phyloP scores from a whole-genome alignment of 2,888 invertebrate species.

The Acleris cristana region DNA sequence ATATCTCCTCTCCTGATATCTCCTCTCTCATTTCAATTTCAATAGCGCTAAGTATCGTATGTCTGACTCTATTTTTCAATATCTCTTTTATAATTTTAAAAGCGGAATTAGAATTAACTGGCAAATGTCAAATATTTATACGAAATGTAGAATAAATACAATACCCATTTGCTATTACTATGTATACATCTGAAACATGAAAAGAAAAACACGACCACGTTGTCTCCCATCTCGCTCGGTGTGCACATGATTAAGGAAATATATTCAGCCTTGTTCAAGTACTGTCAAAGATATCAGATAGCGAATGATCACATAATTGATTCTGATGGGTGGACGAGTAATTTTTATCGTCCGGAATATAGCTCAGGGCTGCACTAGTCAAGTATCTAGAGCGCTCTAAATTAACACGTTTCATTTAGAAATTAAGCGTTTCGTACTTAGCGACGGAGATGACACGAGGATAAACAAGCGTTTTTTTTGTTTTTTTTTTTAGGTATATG shows the following conservation, averaged over 20 bases:
- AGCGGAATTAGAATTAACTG: no score
- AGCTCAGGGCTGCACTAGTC: constrained; percentile 56
- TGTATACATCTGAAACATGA: no score
- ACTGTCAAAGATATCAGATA: constrained; percentile 7
- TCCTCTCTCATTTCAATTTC: no score
- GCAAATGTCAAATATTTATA: no score
- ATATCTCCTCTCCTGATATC: no score
- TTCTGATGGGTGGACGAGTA: constrained; percentile 24
- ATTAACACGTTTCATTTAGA: constrained; percentile 44
- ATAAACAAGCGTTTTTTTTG: constrained; percentile 29
- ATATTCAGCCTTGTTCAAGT: constrained; percentile 16
- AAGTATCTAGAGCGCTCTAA: constrained; percentile 52
- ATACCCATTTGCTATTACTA: no score
- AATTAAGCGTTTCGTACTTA: constrained; percentile 39
- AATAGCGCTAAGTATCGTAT: no score
- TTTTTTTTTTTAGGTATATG: neutral
- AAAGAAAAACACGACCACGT: no score
- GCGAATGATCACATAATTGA: constrained; percentile 22
- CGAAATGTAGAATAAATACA: no score
- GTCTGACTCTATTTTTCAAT: no score
- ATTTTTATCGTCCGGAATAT: constrained; percentile 48
- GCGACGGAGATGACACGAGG: neutral
- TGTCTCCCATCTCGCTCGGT: no score
- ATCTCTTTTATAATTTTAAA: no score
- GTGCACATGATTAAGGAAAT: neutral